A percentile compares a stretch with the other conserved stretches of the same genome.
Conservation (phyloP, 2,888 invertebrate species). For the Philereme transversata region DNA sequence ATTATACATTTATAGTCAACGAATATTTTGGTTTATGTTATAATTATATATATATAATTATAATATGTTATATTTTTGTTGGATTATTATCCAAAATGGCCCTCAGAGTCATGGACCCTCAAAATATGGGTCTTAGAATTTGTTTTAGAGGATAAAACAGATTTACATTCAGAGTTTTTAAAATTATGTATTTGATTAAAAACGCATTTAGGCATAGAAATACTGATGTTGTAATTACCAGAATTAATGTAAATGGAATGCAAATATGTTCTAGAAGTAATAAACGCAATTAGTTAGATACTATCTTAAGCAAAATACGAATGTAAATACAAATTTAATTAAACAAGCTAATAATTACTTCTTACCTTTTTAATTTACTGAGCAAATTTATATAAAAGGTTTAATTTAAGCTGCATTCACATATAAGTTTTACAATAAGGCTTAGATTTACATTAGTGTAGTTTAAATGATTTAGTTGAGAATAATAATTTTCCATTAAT, state of each 20-base stretch:
- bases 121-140: too few species aligned
- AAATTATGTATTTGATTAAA: not conserved
- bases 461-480: not conserved
- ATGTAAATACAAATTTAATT: constrained; percentile 31
- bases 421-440: constrained; percentile 1
- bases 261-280: not conserved
- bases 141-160: too few species aligned
- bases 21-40: too few species aligned
- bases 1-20: too few species aligned
- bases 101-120: too few species aligned
- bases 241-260: not conserved
- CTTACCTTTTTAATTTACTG: not conserved
- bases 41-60: too few species aligned
- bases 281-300: not conserved
- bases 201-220: not conserved
- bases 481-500: too few species aligned
- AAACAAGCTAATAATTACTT: constrained; percentile 3
- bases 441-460: not conserved
- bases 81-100: too few species aligned
- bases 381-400: constrained; percentile 4
- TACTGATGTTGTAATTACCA: not conserved
- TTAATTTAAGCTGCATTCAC: constrained; percentile 28
- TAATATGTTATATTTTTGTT: too few species aligned
- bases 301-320: constrained; percentile 28
- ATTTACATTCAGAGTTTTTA: not conserved